Conservation (phyloP, 2,113 vertebrate species). For the Bos taurus region ARS-UCD2.0 NC_037352.1:20019501-20020000, state of each 20-base stretch:
- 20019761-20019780: not conserved
- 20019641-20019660: not conserved
- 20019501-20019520: not conserved
- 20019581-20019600: not conserved
- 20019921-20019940: not conserved
- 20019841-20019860: not conserved
- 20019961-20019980: not conserved
- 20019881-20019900: not conserved
- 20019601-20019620: not conserved
- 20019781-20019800: not conserved
- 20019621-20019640: not conserved
- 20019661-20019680: not conserved
- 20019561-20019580: not conserved
- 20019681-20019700: not conserved
- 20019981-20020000: not conserved
- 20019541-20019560: not conserved
- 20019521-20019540: not conserved
- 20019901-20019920: not conserved
- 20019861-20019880: fast-evolving
- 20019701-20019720: not conserved
- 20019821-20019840: not conserved
- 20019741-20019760: not conserved
- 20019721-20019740: not conserved
- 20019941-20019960: not conserved
- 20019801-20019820: not conserved